phyloP scores from a whole-genome alignment of 2,797 vertebrate species.

The Microchirus variegatus region DNA sequence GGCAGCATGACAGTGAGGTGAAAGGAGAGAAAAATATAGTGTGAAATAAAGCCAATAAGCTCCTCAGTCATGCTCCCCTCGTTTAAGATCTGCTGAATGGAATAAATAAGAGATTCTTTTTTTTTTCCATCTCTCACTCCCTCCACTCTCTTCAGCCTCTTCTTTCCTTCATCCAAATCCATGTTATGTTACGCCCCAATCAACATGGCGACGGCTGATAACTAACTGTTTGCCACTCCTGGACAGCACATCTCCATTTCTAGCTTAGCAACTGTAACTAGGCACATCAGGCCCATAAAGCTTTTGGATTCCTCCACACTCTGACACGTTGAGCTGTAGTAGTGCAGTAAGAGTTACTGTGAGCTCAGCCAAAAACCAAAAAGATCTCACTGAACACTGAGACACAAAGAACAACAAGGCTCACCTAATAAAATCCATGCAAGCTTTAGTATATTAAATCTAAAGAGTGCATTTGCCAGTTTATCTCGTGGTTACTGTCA shows the following conservation, averaged over 20 bases:
- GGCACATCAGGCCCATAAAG: not conserved
- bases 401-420: too few species aligned
- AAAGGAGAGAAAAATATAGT: slow-evolving; percentile 50
- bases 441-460: too few species aligned
- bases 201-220: not conserved
- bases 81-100: slow-evolving; percentile 72
- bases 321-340: too few species aligned
- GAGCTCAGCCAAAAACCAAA: too few species aligned
- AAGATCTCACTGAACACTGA: too few species aligned
- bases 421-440: too few species aligned
- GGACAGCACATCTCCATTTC: slow-evolving; percentile 5
- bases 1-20: slow-evolving; percentile 29
- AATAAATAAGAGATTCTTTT: slow-evolving; percentile 71
- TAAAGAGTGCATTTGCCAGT: too few species aligned
- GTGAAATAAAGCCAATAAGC: slow-evolving; percentile 79
- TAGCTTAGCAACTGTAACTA: slow-evolving; percentile 1
- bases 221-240: not conserved
- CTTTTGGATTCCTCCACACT: too few species aligned
- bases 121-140: slow-evolving; percentile 54
- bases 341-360: too few species aligned
- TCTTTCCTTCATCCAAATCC: slow-evolving; percentile 16
- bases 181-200: not conserved
- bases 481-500: too few species aligned
- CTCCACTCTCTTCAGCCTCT: slow-evolving; percentile 30
- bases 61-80: slow-evolving; percentile 73